These are phyloP conservation scores for Pocillopora verrucosa DNA, from an alignment of 64 coral and sea anemone species.

Conservation along the genomic window DNA sequence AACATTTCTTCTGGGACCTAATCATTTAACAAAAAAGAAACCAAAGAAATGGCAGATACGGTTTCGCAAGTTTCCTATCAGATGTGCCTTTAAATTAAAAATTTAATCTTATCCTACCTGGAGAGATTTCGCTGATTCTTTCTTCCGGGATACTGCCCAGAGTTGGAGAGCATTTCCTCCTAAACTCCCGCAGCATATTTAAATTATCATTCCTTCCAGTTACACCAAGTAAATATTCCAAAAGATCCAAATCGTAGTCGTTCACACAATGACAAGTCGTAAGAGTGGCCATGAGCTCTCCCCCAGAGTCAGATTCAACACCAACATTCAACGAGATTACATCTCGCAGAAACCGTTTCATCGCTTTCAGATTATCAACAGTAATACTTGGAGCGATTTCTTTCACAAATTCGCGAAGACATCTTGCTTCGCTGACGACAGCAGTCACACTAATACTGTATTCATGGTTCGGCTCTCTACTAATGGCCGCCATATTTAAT, in stretches of 20 bases:
- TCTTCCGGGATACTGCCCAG: constrained; percentile 25
- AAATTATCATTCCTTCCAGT: constrained; percentile 42
- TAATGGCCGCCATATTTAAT: background rate
- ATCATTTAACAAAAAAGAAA: too few relatives aligned
- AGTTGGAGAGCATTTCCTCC: constrained; percentile 35
- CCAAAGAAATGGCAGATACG: too few relatives aligned
- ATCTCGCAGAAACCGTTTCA: constrained; percentile 57
- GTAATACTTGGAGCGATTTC: constrained; percentile 12
- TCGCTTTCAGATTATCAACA: constrained; percentile 45
- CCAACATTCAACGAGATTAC: constrained; percentile 51
- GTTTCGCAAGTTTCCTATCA: too few relatives aligned
- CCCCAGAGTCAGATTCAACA: constrained; percentile 13
- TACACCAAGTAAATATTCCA: constrained; percentile 67
- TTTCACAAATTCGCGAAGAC: background rate
- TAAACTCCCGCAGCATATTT: constrained; percentile 37
- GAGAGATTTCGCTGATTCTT: background rate
- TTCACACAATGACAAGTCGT: constrained; percentile 27
- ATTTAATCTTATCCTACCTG: constrained; percentile 21
- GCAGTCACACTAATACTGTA: background rate
- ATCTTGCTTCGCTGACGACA: background rate
- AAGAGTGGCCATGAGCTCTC: constrained; percentile 46
- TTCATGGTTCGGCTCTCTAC: background rate
- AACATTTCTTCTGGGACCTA: too few relatives aligned
- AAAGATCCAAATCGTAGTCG: constrained; percentile 68
- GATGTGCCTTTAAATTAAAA: too few relatives aligned